Evolutionary conservation across 2,797 vertebrate genomes (phyloP).

Genomic region (Glossophaga mutica): DNA sequence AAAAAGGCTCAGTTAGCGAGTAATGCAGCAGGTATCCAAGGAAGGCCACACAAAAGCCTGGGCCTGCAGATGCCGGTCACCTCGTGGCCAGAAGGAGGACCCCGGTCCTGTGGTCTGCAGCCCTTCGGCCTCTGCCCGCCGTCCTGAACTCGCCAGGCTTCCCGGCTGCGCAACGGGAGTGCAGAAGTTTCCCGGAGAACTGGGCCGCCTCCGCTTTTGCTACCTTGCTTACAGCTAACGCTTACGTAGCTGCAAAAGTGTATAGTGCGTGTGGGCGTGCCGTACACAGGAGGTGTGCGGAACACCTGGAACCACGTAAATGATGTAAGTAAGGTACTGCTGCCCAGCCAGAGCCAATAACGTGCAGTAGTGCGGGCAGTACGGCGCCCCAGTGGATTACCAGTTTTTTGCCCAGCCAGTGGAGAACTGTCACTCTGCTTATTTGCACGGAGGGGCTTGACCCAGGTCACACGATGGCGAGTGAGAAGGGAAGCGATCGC

Average conservation of each 20-base stretch:
- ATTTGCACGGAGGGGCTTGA: not conserved
- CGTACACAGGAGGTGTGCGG: not conserved
- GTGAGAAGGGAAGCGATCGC: not conserved
- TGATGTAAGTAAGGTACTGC: not conserved
- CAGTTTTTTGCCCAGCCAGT: not conserved
- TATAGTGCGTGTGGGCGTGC: rapidly evolving
- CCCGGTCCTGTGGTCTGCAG: not conserved
- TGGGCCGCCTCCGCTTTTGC: not conserved
- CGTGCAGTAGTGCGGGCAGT: too few species aligned
- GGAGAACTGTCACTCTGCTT: not conserved
- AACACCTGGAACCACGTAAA: not conserved
- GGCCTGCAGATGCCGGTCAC: not conserved
- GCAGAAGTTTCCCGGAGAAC: not conserved
- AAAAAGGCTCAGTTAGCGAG: not conserved
- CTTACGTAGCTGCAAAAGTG: not conserved
- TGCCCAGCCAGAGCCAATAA: not conserved
- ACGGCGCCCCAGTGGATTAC: not conserved
- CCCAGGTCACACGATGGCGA: too few species aligned
- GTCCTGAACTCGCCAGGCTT: not conserved
- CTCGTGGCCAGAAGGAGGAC: not conserved
- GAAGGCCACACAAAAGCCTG: not conserved
- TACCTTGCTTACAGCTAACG: not conserved
- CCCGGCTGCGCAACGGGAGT: not conserved
- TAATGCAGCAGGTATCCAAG: not conserved
- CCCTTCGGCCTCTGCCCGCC: not conserved